Conservation (phyloP, 2,113 vertebrate species). For the Mormoops blainvillei region DNA sequence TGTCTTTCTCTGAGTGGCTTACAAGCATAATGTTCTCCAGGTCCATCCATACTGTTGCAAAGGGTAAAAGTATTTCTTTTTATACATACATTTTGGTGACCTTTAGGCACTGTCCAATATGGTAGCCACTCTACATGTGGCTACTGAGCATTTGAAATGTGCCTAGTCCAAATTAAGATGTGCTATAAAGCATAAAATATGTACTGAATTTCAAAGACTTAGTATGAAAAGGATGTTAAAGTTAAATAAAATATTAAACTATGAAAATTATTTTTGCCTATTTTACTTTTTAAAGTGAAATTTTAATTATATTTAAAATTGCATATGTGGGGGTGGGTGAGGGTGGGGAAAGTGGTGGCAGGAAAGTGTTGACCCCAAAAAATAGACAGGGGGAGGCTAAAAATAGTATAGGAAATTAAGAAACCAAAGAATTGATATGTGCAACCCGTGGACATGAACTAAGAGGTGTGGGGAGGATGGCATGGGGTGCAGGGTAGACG, state of each 20-base stretch:
- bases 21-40: too few species aligned
- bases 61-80: not conserved
- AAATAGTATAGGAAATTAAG: too few species aligned
- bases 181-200: not conserved
- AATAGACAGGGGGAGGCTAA: too few species aligned
- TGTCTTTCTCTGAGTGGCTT: too few species aligned
- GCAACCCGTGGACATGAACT: too few species aligned
- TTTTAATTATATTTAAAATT: constrained; percentile 2
- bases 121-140: not conserved
- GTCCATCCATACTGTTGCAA: too few species aligned
- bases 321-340: too few species aligned
- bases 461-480: too few species aligned
- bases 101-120: not conserved
- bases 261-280: not conserved
- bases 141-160: not conserved
- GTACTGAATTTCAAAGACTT: not conserved
- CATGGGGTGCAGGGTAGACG: too few species aligned
- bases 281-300: not conserved
- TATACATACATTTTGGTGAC: not conserved
- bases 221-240: not conserved
- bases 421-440: too few species aligned
- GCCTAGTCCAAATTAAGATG: not conserved
- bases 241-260: not conserved
- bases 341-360: too few species aligned
- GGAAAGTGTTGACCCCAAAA: too few species aligned